Percentiles rank a stretch among this genome's conserved stretches.
These are phyloP conservation scores for Stenolophus ochropezus DNA, from an alignment of 2,888 invertebrate genomes.

Conservation along the genomic window DNA sequence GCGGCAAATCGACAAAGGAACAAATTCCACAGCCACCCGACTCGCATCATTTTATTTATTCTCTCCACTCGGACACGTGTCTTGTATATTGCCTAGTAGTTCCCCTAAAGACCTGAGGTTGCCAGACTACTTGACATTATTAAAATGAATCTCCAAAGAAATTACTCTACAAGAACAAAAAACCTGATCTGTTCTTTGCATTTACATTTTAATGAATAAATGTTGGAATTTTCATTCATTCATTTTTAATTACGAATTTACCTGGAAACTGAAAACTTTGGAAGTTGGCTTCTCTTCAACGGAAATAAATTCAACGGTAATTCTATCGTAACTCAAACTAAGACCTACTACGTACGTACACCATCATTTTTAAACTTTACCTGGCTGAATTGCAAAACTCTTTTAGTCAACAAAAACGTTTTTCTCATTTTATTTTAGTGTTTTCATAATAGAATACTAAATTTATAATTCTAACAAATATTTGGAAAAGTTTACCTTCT, in stretches of 20 bases:
- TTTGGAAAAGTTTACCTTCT: too few relatives aligned
- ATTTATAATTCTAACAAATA: too few relatives aligned
- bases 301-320: neutral
- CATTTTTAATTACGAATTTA: conserved; percentile 26
- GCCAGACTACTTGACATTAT: neutral
- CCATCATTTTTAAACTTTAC: conserved; percentile 12
- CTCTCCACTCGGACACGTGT: neutral
- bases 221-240: neutral
- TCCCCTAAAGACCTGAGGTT: neutral
- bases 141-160: neutral
- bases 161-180: neutral
- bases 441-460: too few relatives aligned
- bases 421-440: too few relatives aligned
- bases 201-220: neutral
- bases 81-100: neutral
- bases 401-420: neutral
- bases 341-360: neutral
- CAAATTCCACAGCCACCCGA: neutral
- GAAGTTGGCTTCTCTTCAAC: conserved; percentile 6
- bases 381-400: neutral
- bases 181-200: neutral
- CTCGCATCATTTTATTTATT: conserved; percentile 14
- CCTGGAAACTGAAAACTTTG: conserved; percentile 6
- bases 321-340: conserved; percentile 17
- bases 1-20: conserved; percentile 15